phyloP scores from a whole-genome alignment of 2,888 invertebrate species.

The Drosophila meridiana region DNA sequence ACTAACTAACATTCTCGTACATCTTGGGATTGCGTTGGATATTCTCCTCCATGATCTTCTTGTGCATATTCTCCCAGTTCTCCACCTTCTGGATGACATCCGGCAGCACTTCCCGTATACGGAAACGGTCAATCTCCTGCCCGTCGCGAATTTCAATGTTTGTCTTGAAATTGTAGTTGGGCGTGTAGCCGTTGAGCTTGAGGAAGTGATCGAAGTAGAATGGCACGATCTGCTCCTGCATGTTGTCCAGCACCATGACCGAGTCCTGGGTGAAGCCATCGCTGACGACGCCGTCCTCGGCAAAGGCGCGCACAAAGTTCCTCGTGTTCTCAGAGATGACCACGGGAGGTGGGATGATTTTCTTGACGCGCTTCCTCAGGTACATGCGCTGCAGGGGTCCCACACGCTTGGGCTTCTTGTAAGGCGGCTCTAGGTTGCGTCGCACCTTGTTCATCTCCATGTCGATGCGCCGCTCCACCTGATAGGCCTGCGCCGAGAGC shows the following conservation, averaged over 20 bases:
- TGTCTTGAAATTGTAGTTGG: slow-evolving; percentile 84
- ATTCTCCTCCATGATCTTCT: slow-evolving; percentile 82
- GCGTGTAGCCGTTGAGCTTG: slow-evolving; percentile 82
- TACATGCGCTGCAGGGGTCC: slow-evolving; percentile 74
- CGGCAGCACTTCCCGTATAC: slow-evolving; percentile 64
- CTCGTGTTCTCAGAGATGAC: slow-evolving; percentile 76
- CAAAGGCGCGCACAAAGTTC: slow-evolving; percentile 82
- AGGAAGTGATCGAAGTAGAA: slow-evolving; percentile 85
- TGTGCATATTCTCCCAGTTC: slow-evolving; percentile 73
- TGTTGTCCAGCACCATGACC: slow-evolving; percentile 69
- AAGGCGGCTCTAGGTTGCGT: slow-evolving; percentile 81
- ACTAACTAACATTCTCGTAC: slow-evolving; percentile 80
- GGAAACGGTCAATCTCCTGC: slow-evolving; percentile 73
- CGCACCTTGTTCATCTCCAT: slow-evolving; percentile 82
- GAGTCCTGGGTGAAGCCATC: slow-evolving; percentile 66
- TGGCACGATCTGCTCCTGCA: slow-evolving; percentile 83
- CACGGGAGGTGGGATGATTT: slow-evolving; percentile 34
- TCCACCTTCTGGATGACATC: slow-evolving; percentile 72
- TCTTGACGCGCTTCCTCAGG: slow-evolving; percentile 64
- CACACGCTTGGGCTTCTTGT: slow-evolving; percentile 64
- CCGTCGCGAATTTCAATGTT: slow-evolving; percentile 82
- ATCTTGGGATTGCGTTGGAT: slow-evolving; percentile 82
- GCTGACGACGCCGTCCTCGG: slow-evolving; percentile 69
- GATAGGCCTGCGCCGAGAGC: slow-evolving; percentile 79
- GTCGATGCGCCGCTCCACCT: slow-evolving; percentile 81